Evolutionary conservation across 2,888 invertebrate genomes (phyloP).

Genomic region (Altica lythri): DNA sequence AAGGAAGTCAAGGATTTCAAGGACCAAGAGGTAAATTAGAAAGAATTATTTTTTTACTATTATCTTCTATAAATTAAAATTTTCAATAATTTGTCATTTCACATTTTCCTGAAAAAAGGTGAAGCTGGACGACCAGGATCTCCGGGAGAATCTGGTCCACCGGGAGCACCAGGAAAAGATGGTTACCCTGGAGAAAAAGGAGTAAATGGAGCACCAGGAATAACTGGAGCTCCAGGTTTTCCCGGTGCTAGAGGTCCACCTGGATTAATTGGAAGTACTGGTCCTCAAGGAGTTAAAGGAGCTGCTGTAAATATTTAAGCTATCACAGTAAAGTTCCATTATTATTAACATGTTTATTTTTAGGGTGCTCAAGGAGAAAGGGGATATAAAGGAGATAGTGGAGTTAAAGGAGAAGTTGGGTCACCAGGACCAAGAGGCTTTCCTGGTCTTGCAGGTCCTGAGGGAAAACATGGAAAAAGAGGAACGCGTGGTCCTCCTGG

Average conservation of each 20-base stretch:
- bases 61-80: neutral
- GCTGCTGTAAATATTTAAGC: slow-evolving; percentile 62
- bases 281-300: slow-evolving; percentile 76
- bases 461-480: slow-evolving; percentile 82
- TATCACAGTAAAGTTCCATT: neutral
- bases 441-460: slow-evolving; percentile 74
- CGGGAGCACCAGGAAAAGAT: slow-evolving; percentile 78
- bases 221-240: slow-evolving; percentile 78
- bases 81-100: neutral
- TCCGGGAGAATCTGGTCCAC: slow-evolving; percentile 75
- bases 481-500: slow-evolving; percentile 79
- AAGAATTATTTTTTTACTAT: neutral
- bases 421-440: slow-evolving; percentile 74
- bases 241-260: slow-evolving; percentile 80
- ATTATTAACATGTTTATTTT: slow-evolving; percentile 3
- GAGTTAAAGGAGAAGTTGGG: slow-evolving; percentile 77
- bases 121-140: slow-evolving; percentile 80
- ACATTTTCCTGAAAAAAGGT: no score
- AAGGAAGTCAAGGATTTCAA: slow-evolving; percentile 56
- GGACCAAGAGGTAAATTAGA: slow-evolving; percentile 37
- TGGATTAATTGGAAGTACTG: slow-evolving; percentile 74
- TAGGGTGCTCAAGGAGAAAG: slow-evolving; percentile 79
- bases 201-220: slow-evolving; percentile 71
- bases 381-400: slow-evolving; percentile 79
- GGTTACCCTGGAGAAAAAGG: slow-evolving; percentile 84